phyloP scores from a whole-genome alignment of 2,797 vertebrate species.

The Knipowitschia caucasica region DNA sequence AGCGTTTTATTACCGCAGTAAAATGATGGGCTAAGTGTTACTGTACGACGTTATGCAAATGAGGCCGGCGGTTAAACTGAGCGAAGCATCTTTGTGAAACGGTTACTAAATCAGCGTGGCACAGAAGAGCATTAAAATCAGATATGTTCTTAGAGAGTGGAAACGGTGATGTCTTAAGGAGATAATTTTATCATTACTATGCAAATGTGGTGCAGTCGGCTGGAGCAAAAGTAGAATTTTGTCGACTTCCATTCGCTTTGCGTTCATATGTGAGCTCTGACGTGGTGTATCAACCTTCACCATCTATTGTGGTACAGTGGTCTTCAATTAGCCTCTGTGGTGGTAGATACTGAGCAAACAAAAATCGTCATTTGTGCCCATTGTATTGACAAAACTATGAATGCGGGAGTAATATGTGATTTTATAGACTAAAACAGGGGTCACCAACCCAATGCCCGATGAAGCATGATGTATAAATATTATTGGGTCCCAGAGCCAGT shows the following conservation, averaged over 20 bases:
- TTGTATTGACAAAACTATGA: no score
- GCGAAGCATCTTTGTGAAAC: slow-evolving; percentile 23
- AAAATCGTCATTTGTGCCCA: no score
- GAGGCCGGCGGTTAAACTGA: slow-evolving; percentile 38
- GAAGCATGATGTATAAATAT: no score
- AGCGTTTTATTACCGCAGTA: background rate
- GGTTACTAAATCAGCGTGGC: slow-evolving; percentile 17
- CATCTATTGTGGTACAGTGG: no score
- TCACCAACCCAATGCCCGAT: no score
- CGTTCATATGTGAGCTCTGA: background rate
- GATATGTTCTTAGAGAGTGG: slow-evolving; percentile 6
- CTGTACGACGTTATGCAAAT: slow-evolving; percentile 40
- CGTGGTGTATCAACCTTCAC: no score
- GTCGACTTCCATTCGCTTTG: slow-evolving; percentile 2
- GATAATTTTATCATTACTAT: slow-evolving; percentile 24
- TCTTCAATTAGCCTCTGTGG: no score
- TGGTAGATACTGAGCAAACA: no score
- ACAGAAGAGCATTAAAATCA: slow-evolving; percentile 17
- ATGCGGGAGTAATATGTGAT: no score
- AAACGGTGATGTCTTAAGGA: slow-evolving; percentile 15
- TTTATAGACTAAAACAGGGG: no score
- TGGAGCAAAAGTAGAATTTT: slow-evolving; percentile 22
- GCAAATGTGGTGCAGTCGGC: slow-evolving; percentile 41
- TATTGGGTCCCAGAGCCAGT: no score
- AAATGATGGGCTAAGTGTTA: background rate